Evolutionary conservation across 2,113 vertebrate species (phyloP).

Genomic region (Peromyscus leucopus): DNA sequence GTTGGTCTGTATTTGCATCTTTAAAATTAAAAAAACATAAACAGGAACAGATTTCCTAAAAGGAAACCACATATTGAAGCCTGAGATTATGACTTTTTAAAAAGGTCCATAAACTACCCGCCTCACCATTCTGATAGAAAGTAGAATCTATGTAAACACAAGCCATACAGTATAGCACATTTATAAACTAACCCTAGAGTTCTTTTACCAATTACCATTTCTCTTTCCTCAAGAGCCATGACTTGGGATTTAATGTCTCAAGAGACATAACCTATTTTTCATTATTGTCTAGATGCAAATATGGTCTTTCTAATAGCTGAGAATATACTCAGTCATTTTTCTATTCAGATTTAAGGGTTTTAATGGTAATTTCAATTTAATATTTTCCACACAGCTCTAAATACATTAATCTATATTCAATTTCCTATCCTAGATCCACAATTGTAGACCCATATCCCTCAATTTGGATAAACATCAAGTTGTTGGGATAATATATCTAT

Average conservation of each 20-base stretch:
- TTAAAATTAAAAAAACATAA: background rate
- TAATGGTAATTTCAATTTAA: background rate
- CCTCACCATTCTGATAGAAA: background rate
- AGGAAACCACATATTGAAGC: background rate
- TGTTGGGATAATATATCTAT: background rate
- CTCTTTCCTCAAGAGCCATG: background rate
- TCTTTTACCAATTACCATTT: background rate
- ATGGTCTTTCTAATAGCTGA: background rate
- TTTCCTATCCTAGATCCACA: background rate
- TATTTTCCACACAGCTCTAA: background rate
- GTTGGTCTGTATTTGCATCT: background rate
- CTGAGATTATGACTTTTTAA: background rate
- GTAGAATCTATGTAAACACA: background rate
- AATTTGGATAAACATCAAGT: background rate
- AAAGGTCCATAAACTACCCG: background rate
- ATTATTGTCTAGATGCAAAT: conserved; percentile 24
- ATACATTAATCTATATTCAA: background rate
- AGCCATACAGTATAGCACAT: background rate
- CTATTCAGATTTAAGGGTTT: conserved; percentile 26
- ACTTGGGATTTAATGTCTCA: conserved; percentile 6
- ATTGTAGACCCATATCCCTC: background rate
- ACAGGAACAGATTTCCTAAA: background rate
- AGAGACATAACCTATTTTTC: background rate
- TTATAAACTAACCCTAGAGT: conserved; percentile 10
- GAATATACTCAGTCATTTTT: background rate